Base-by-base conservation (phyloP, 2,888 invertebrate species). In the Lysandra coridon region DNA sequence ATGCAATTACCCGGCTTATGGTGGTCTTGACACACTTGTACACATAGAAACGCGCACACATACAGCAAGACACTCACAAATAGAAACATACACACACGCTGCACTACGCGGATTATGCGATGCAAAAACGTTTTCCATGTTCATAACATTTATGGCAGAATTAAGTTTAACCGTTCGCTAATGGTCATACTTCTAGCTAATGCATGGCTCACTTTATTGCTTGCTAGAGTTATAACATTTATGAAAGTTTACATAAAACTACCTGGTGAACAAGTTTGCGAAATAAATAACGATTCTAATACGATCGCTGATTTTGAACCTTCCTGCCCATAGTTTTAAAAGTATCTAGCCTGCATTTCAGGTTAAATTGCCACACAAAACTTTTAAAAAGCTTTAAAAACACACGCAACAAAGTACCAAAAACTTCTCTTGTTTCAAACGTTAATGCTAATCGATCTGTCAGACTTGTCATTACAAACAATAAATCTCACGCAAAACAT, bases 21-120 rank as follows among this genome's bases (percentile, higher is more conserved):
- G 80, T 81, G 81, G 79, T 81, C 83, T 83, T 83, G 82, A 83
- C 83, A 83, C 75, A 83, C 81, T 80, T 82, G 80, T 73, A 80
- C 64, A 81, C 81, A 81, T 80, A 82, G 81, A 79, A 80, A 78
- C 80, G 49, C 75, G 10, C 49, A n/a, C 33, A 62, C 62, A 62
- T 30, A 64, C 64, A 17, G 4, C 33, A 33, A 33, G 23, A 33
- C 30, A 33, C 33, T 7, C 62, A 62, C 23, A n/a, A 23, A 62
- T 23, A 23, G 62, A 62, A 6, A 62, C 62, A 23, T 23, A 23
- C 23, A 62, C 23, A 62, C 23, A 62, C 57, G 23, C 62, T 37
- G 69, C 69, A 69, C 69, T 14, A 33, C 69, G 33, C 33, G 14
- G 17, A 69, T 64, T 69, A 17, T 17, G 23, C 69, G 33, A 33